These are phyloP conservation scores for Danio choprae DNA, from an alignment of 2,797 vertebrate genomes.

Conservation along the genomic window DNA sequence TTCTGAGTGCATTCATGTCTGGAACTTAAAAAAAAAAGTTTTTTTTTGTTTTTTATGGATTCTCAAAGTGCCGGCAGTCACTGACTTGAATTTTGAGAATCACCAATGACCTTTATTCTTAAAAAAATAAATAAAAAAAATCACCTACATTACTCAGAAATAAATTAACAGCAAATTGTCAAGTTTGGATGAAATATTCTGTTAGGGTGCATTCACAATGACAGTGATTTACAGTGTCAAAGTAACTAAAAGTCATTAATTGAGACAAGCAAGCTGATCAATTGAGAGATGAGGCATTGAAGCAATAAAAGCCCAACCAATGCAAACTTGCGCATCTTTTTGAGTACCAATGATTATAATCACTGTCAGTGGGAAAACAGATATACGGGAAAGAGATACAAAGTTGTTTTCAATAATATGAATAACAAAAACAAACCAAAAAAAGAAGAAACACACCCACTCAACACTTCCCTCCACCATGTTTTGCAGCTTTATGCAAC, in stretches of 20 bases:
- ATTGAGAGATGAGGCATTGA: not conserved
- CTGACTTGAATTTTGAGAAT: too few species aligned
- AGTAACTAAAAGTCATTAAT: not conserved
- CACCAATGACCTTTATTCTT: too few species aligned
- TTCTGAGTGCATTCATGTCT: too few species aligned
- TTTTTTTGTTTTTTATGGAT: too few species aligned
- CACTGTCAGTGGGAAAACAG: conserved; percentile 9
- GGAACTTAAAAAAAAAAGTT: too few species aligned
- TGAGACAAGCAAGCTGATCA: not conserved
- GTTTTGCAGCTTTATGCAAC: not conserved
- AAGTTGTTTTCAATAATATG: not conserved
- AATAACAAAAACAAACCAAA: not conserved
- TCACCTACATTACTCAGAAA: too few species aligned
- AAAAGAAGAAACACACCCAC: conserved; percentile 3
- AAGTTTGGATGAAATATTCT: too few species aligned
- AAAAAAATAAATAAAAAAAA: too few species aligned
- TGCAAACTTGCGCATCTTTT: not conserved
- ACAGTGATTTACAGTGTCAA: not conserved
- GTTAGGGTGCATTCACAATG: not conserved
- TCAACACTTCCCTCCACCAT: conserved; percentile 31
- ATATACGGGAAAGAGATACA: not conserved
- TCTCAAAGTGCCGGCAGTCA: too few species aligned
- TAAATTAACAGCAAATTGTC: too few species aligned
- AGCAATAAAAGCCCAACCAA: not conserved
- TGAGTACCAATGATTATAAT: not conserved